These are phyloP conservation scores for Nebria brevicollis DNA, from an alignment of 2,888 invertebrate species.

Conservation along the genomic window DNA sequence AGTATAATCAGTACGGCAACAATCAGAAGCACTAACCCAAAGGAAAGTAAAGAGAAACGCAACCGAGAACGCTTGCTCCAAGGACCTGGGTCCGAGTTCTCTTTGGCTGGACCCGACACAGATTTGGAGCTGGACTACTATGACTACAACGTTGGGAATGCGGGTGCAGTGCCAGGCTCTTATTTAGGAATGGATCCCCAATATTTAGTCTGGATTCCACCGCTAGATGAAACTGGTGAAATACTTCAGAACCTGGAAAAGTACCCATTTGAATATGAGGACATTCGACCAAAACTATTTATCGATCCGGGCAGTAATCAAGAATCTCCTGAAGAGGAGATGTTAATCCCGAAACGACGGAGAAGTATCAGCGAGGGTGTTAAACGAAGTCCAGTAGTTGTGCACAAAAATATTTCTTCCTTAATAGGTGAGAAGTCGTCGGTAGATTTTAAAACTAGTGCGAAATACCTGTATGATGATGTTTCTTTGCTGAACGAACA, in stretches of 20 bases:
- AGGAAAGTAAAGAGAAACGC: constrained; percentile 81
- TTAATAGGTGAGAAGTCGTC: constrained; percentile 10
- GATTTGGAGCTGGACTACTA: constrained; percentile 89
- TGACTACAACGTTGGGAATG: constrained; percentile 87
- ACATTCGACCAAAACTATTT: constrained; percentile 57
- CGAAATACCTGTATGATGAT: background rate
- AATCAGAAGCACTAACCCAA: constrained; percentile 72
- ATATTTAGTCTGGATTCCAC: constrained; percentile 88
- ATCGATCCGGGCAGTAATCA: constrained; percentile 74
- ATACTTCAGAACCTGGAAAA: constrained; percentile 69
- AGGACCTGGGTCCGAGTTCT: constrained; percentile 78
- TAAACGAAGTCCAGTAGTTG: constrained; percentile 13
- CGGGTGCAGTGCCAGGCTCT: constrained; percentile 85
- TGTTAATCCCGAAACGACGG: constrained; percentile 62
- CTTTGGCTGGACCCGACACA: constrained; percentile 75
- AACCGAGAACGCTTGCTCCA: constrained; percentile 77
- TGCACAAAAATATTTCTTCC: constrained; percentile 28
- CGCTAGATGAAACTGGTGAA: constrained; percentile 74
- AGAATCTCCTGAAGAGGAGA: constrained; percentile 72
- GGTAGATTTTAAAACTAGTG: background rate
- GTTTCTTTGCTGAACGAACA: constrained; percentile 2
- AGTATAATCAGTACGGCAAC: constrained; percentile 74
- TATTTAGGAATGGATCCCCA: constrained; percentile 91
- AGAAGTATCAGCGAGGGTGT: constrained; percentile 50
- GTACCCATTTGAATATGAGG: constrained; percentile 63